These are phyloP conservation scores for Syngnathus typhle DNA, from an alignment of 2,113 vertebrate genomes.

Conservation along the genomic window DNA sequence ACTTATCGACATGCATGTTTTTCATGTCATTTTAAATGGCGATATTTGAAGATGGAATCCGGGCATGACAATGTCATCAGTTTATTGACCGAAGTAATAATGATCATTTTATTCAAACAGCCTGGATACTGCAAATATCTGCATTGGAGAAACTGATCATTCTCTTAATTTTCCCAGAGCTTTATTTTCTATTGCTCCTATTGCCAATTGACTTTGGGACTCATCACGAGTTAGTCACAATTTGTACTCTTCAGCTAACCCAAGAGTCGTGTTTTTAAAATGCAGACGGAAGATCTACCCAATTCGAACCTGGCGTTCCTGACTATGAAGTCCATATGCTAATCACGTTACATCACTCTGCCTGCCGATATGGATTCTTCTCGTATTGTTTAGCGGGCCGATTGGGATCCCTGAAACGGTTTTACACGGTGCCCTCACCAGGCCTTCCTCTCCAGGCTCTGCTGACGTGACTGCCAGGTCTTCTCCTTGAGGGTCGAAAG, in stretches of 20 bases:
- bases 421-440: slow-evolving; percentile 73
- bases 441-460: slow-evolving; percentile 86
- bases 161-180: no score
- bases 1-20: no score
- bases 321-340: background rate
- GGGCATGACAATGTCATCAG: no score
- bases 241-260: background rate
- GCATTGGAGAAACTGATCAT: no score
- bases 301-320: background rate
- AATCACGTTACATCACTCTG: background rate
- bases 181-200: no score
- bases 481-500: slow-evolving; percentile 81
- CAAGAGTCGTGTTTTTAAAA: background rate
- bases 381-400: background rate
- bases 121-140: no score
- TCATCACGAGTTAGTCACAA: no score
- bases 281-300: background rate
- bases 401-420: background rate
- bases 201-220: no score
- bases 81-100: no score
- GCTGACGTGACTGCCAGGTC: slow-evolving; percentile 88
- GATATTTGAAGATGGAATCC: no score
- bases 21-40: no score
- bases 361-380: background rate
- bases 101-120: no score